phyloP scores from a whole-genome alignment of 2,113 vertebrate genomes.

The Synchiropus splendidus region DNA sequence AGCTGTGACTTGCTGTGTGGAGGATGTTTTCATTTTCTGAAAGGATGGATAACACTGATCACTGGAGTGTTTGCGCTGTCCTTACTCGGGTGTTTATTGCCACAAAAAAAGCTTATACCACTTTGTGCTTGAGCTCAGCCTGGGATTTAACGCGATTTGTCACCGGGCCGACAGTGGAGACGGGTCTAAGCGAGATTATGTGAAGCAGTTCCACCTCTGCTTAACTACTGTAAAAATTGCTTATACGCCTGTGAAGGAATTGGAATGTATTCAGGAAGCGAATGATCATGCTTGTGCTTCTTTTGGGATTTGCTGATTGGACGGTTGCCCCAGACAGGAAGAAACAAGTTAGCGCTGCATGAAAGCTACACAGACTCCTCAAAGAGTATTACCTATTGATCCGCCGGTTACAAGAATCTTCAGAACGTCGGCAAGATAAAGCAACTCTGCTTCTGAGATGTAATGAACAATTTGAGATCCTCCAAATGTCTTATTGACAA shows the following conservation, averaged over 20 bases:
- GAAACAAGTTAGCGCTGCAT: conserved; percentile 57
- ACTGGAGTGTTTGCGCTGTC: conserved; percentile 30
- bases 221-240: conserved; percentile 73
- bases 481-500: conserved; percentile 66
- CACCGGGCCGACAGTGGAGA: conserved; percentile 56
- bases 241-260: conserved; percentile 72
- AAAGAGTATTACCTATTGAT: conserved; percentile 45
- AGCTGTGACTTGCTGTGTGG: conserved; percentile 30
- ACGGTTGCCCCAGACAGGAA: conserved; percentile 42
- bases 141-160: conserved; percentile 66
- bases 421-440: conserved; percentile 24
- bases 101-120: conserved; percentile 37
- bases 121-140: conserved; percentile 58
- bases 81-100: conserved; percentile 39
- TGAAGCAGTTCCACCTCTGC: conserved; percentile 67
- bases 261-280: conserved; percentile 64
- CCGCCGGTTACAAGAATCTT: conserved; percentile 43
- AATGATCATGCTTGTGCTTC: conserved; percentile 36
- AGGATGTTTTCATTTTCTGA: conserved; percentile 26
- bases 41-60: conserved; percentile 43
- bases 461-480: conserved; percentile 71
- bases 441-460: conserved; percentile 40
- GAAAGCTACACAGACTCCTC: conserved; percentile 42
- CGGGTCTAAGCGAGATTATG: conserved; percentile 62
- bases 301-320: conserved; percentile 43